A percentile compares a stretch with the other conserved stretches of the same genome.
phyloP scores from a whole-genome alignment of 2,888 invertebrate species.

The Perithous albicinctus region DNA sequence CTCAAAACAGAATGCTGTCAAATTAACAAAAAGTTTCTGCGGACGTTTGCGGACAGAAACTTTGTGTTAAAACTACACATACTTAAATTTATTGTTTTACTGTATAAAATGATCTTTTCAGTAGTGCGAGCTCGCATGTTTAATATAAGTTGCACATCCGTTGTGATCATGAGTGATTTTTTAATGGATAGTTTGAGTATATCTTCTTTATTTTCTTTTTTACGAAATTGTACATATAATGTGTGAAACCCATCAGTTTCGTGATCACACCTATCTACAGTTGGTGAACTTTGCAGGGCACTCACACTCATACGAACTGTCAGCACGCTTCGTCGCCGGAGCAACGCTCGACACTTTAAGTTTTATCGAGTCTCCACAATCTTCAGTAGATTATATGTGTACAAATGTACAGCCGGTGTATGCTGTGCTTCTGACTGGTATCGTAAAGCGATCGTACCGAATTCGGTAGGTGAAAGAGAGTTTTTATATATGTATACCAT shows the following conservation, averaged over 20 bases:
- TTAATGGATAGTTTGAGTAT: slow-evolving; percentile 42
- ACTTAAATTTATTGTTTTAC: too few relatives aligned
- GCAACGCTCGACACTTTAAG: slow-evolving; percentile 65
- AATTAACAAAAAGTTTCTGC: too few relatives aligned
- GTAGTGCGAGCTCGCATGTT: neutral
- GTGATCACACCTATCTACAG: slow-evolving; percentile 37
- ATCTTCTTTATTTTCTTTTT: slow-evolving; percentile 25
- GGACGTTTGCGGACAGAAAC: too few relatives aligned
- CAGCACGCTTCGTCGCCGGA: slow-evolving; percentile 62
- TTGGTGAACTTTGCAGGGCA: neutral
- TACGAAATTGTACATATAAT: slow-evolving; percentile 48
- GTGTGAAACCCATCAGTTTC: slow-evolving; percentile 48
- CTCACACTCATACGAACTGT: slow-evolving; percentile 45
- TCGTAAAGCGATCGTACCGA: slow-evolving; percentile 49
- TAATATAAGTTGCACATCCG: neutral
- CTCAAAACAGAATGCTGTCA: too few relatives aligned
- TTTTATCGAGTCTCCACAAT: slow-evolving; percentile 64
- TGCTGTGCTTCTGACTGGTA: slow-evolving; percentile 28
- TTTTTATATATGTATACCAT: neutral
- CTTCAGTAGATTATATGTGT: slow-evolving; percentile 51
- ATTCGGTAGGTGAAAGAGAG: slow-evolving; percentile 36
- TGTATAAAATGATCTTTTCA: too few relatives aligned
- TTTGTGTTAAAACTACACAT: too few relatives aligned
- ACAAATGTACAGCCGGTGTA: slow-evolving; percentile 21
- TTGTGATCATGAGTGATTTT: slow-evolving; percentile 58